Base-by-base conservation (phyloP, 1,140 invertebrate species). In the Scaptodrosophila lebanonensis region DNA sequence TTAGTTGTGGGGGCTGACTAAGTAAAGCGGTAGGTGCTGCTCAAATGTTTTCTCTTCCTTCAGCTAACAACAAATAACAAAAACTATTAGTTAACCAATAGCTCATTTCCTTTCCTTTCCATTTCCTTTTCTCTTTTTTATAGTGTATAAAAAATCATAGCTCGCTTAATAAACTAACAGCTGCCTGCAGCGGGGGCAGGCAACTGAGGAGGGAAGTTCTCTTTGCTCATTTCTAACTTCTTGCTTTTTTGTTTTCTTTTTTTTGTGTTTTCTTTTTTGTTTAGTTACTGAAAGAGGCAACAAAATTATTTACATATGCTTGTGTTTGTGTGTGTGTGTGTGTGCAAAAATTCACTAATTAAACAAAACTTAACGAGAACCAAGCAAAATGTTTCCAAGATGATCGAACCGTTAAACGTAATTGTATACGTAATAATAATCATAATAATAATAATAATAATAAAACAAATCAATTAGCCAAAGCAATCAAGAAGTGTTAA, bases 131-230 rank as follows among this genome's bases (percentile, higher is more conserved):
- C n/a, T 40, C 4, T 27, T 22, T 32, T 6, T 54, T 60, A 40
- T 61, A 40, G 6, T 62, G 51, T 56, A 64, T 71, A 57, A 59
- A 72, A 79, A 79, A 77, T 72, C 73, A 77, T 79, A 66, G 68
- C 60, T 79, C 73, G 54, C 73, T 77, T 77, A n/a, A n/a, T n/a
- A 77, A 72, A 51, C 73, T 77, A 77, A 52, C 68, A 77, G 68
- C 56, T 77, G 73, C 73, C 72, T 48, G 29, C n/a, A 32, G 29
- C 17, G 35, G 45, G 35, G 32, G 12, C 16, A 47, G 71, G 71
- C 71, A 76, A 76, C 71, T 76, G 68, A 77, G 73, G 73, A 77
- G 73, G 73, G 73, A 77, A 77, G 75, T 79, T 77, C 70, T n/a
- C n/a, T 75, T 75, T 75, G 65, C 71, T 75, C 70, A 65, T 65